Percentiles rank a stretch among this genome's conserved stretches.
These are phyloP conservation scores for Hemaris fuciformis DNA, from an alignment of 2,888 invertebrate genomes.

Conservation along the genomic window DNA sequence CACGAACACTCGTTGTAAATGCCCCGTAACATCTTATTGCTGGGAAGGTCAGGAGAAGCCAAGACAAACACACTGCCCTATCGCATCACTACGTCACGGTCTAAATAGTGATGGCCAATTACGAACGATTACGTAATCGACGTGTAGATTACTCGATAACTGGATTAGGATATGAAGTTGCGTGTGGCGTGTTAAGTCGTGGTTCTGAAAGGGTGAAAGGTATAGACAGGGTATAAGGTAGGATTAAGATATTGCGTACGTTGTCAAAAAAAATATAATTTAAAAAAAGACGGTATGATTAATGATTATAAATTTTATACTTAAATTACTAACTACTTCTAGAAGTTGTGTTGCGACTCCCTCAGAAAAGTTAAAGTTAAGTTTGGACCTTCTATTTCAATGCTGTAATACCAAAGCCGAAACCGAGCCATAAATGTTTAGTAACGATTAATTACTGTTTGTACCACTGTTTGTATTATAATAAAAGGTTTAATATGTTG, in stretches of 20 bases:
- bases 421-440: too few relatives aligned
- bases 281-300: too few relatives aligned
- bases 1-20: not conserved
- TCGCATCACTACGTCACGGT: not conserved
- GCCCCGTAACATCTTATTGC: not conserved
- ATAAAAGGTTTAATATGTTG: too few relatives aligned
- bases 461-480: too few relatives aligned
- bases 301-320: too few relatives aligned
- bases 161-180: slow-evolving; percentile 28
- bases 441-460: too few relatives aligned
- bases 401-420: too few relatives aligned
- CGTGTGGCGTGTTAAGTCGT: not conserved
- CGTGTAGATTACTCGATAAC: slow-evolving; percentile 32
- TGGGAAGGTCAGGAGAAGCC: not conserved
- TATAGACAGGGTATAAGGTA: not conserved
- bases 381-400: too few relatives aligned
- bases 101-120: slow-evolving; percentile 16
- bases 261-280: too few relatives aligned
- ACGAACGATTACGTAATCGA: slow-evolving; percentile 4
- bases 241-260: not conserved
- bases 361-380: too few relatives aligned
- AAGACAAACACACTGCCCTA: not conserved
- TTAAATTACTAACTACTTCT: too few relatives aligned
- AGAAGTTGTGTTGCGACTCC: too few relatives aligned
- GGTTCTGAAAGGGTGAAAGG: not conserved